phyloP scores from a whole-genome alignment of 2,113 vertebrate species.

The Urocitellus parryii region DNA sequence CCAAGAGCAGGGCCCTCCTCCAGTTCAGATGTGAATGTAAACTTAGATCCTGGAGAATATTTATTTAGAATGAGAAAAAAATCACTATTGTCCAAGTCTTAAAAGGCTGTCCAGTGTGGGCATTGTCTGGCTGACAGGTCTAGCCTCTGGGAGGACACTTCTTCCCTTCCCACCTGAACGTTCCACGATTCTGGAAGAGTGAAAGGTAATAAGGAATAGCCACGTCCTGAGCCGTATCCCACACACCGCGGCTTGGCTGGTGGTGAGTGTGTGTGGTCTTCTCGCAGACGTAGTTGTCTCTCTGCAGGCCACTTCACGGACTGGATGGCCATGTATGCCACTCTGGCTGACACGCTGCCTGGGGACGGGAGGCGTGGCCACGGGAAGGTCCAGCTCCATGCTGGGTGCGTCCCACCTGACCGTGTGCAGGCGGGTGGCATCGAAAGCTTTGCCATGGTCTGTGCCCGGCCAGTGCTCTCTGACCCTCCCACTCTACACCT shows the following conservation, averaged over 20 bases:
- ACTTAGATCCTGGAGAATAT: not conserved
- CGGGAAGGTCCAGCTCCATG: fast-evolving
- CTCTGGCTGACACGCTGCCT: fast-evolving
- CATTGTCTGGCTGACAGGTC: fast-evolving
- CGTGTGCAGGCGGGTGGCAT: fast-evolving
- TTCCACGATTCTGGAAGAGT: not conserved
- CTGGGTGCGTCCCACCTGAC: too few species aligned
- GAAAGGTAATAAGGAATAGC: not conserved
- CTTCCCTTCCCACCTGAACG: not conserved
- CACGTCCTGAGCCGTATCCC: fast-evolving
- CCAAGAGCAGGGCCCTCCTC: not conserved
- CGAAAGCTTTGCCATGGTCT: fast-evolving
- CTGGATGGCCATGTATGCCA: fast-evolving
- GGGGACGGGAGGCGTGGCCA: fast-evolving
- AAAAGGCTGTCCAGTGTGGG: too few species aligned
- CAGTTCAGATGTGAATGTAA: too few species aligned
- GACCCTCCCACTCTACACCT: too few species aligned
- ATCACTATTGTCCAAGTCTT: not conserved
- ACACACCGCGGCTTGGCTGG: fast-evolving
- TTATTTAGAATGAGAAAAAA: not conserved
- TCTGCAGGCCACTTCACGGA: not conserved
- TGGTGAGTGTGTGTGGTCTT: not conserved
- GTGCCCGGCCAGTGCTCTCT: not conserved
- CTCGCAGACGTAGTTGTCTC: fast-evolving
- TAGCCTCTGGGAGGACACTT: not conserved